phyloP scores from a whole-genome alignment of 2,113 vertebrate genomes.

The Bucco capensis region DNA sequence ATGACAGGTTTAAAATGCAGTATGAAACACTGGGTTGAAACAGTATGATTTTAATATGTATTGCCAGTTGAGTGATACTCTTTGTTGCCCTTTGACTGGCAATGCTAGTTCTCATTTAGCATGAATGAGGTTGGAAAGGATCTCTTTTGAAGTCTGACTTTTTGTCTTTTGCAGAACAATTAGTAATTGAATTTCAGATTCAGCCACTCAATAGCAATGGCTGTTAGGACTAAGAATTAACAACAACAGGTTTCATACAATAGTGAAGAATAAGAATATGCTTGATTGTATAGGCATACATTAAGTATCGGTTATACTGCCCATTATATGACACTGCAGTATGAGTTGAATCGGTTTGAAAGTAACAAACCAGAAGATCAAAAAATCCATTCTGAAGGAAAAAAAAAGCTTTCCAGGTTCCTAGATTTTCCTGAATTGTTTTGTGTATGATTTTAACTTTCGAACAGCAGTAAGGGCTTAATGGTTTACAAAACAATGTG shows the following conservation, averaged over 20 bases:
- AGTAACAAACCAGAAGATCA: background rate
- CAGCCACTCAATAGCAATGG: background rate
- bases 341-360: slow-evolving; percentile 54
- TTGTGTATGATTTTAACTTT: slow-evolving; percentile 35
- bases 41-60: background rate
- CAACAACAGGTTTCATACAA: background rate
- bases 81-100: background rate
- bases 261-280: slow-evolving; percentile 21
- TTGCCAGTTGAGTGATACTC: background rate
- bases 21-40: background rate
- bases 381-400: background rate
- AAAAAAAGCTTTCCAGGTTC: background rate
- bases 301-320: background rate
- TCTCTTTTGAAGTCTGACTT: background rate
- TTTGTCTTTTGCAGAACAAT: background rate
- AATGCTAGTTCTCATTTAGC: background rate
- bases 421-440: background rate
- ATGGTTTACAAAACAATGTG: slow-evolving; percentile 51
- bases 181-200: background rate
- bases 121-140: background rate
- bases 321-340: slow-evolving; percentile 16
- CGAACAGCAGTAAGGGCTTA: slow-evolving; percentile 58
- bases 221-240: background rate
- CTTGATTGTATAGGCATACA: background rate
- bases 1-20: background rate